Evolutionary conservation across 2,888 invertebrate species (phyloP), one percentile per base, ranked within the genome.

Genomic region (Heliconius sara): DNA sequence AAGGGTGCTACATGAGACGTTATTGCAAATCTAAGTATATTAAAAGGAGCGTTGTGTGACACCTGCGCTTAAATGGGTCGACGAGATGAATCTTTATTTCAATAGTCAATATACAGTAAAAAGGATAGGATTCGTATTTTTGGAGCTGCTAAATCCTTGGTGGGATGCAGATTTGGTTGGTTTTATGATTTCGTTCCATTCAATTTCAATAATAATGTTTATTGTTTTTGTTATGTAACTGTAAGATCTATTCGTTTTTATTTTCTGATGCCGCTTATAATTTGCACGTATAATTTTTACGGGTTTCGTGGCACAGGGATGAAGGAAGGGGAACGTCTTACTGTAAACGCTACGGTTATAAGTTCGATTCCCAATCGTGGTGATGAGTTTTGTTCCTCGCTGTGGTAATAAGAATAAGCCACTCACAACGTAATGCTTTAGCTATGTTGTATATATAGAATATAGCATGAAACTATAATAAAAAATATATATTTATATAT

Each of bases 1-100:
- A 88, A 87, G 89, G 88, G 89, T 88, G 90, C 89, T 90, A 90
- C 89, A 90, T 90, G 89, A 90, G 92, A 92, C 90, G 92, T 93
- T 93, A 93, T 88, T 90, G 91, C 90, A 92, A 93, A 93, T 94
- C 94, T 94, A 93, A 93, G 94, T 93, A 93, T 94, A 94, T 94
- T 94, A 94, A 94, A 94, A 93, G 93, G 91, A 89, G 85, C 83
- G 85, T 93, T 92, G 91, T 91, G 92, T 88, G 92, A 90, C 92
- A 93, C 92, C 92, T 93, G 93, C 85, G 85, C 85, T 85, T 85
- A 85, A 84, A 84, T 80, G 83, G 82, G 80, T 84, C 81, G 82
- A 47, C 81, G 76, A 79, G 81, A 81, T 83, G 81, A 79, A 79
- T 68, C 79, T 57, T 47, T 80, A 79, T 78, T 70, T 76, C 43